Base-by-base conservation (phyloP, 2,797 vertebrate genomes). In the Acestrorhynchus altus region DNA sequence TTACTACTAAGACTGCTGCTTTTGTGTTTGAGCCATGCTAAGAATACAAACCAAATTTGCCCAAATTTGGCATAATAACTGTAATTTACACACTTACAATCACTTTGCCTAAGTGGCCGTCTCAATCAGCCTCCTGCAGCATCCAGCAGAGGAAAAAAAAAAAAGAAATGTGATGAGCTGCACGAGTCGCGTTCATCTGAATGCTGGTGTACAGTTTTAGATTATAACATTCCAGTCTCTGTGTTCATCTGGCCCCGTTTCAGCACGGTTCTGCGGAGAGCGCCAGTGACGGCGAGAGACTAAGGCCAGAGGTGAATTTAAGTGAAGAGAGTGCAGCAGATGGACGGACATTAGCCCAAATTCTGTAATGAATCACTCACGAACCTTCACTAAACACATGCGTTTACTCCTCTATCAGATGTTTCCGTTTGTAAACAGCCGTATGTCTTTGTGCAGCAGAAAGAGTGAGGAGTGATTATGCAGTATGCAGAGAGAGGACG, bases 361-460 rank as follows among this genome's bases (percentile, higher is more conserved):
- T 54, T 24, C 20, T 54, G 15, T 51, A 51, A 51, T n/a, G 47
- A 51, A n/a, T 51, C 51, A 22, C 20, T 54, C 51, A 54, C n/a
- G n/a, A 54, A 10, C 51, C 20, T 7, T 0, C 51, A 22, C 20
- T 54, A 54, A 54, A 56, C 20, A 26, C 52, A 26, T 56, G 22
- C 20, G n/a, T 57, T 57, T 57, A 26, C 22, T 26, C 24, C 5
- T 57, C 12, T 11, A 59, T 59, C 24, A 28, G 56, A 59, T 16
- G 24, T 28, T 28, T 28, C 24, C 26, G 13, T 59, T 59, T 28
- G 56, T 59, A 4, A 77, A 56, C 26, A 28, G 26, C 15, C 26
- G 1, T 2, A 57, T 76, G 52, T 72, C 69, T 79, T 54, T 84
- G 59, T 69, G 67, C 56, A 28, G 56, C 56, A 31, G 13, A 59